Base-by-base conservation (phyloP, 2,888 invertebrate genomes). In the Dolomedes plantarius region DNA sequence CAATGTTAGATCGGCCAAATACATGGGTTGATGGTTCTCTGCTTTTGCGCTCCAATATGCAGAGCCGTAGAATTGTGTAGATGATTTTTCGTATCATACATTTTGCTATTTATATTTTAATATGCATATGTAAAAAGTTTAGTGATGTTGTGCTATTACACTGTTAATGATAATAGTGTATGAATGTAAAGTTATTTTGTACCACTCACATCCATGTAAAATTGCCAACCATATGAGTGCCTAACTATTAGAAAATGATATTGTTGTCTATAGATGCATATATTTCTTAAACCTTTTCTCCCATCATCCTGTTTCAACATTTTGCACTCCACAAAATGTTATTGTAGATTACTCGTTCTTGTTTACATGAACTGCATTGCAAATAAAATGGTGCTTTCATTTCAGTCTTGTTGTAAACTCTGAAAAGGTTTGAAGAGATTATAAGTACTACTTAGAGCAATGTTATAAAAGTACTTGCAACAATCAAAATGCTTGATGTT, bases 21-120 rank as follows among this genome's bases (percentile, higher is more conserved):
- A 95, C 97, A 91, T 98, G 98, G 98, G 97, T 98, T n/a, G 98
- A 98, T 92, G 97, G 97, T 83, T 96, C 96, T 86, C 93, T 98
- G 67, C 94, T 95, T 3, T 93, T 98, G 62, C 93, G 98, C 90
- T 95, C 97, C 68, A 90, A 89, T 87, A 92, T 92, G 92, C 88
- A 88, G 41, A 72, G 68, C 74, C 68, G 88, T 62, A 64, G 79
- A 56, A n/a, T 65, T 6, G 23, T 68, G 13, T 85, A 67, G 27
- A 9, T 62, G 19, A n/a, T 9, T 1, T 3, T 67, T 32, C 5
- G 32, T 29, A 31, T 11, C 11, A 29, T 72, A 32, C 9, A 39
- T 36, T 41, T 13, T 16, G 28, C 2, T 29, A 32, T 65, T 65
- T 31, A 31, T 65, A 32, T 65, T 29, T 29, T 7, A 5, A 9